Base-by-base conservation (phyloP, 2,888 invertebrate species). In the Agrilus mali region DNA sequence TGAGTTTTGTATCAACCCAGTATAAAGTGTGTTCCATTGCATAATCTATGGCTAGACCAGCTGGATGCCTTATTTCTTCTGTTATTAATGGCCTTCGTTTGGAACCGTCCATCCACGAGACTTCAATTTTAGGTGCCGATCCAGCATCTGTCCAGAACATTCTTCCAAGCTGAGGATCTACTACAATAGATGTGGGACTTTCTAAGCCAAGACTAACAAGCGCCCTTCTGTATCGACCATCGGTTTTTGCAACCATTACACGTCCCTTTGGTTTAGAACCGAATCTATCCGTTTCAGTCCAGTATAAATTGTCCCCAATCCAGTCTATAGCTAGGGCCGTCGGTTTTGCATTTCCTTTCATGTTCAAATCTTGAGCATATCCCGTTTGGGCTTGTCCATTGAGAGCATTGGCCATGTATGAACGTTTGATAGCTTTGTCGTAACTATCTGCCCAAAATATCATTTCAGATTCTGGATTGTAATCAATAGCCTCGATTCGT, bases 121-220 rank as follows among this genome's bases (percentile, higher is more conserved):
- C 78, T 64, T 96, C 96, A 48, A 98, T 93, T 66, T 94, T 96
- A 0, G 93, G 89, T 3, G 81, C 80, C 0, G 82, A 80, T 5
- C 95, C 93, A 1, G 87, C 84, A 64, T 97, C 95, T 0, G 93
- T 79, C 94, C 96, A 98, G 67, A 86, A 90, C 77, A 96, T 81
- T 50, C 79, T 72, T 1, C 95, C 94, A 47, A 78, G 64, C 53
- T 86, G 80, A 0, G 90, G 89, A 69, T 95, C 92, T 0, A 95
- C 76, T 0, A 79, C 94, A 15, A 98, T 70, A 0, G 94, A 85
- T 0, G 89, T 86, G 0, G 97, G 97, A 53, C 81, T 78, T 56
- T 90, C 90, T 14, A 95, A 69, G 0, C 83, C 86, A 20, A 79
- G 76, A 32, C 77, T 78, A 1, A 94, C 78, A 7, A 95, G 67